Evolutionary conservation across 2,888 invertebrate species (phyloP), one percentile per base, ranked within the genome.

Genomic region (Dexiosoma caninum): DNA sequence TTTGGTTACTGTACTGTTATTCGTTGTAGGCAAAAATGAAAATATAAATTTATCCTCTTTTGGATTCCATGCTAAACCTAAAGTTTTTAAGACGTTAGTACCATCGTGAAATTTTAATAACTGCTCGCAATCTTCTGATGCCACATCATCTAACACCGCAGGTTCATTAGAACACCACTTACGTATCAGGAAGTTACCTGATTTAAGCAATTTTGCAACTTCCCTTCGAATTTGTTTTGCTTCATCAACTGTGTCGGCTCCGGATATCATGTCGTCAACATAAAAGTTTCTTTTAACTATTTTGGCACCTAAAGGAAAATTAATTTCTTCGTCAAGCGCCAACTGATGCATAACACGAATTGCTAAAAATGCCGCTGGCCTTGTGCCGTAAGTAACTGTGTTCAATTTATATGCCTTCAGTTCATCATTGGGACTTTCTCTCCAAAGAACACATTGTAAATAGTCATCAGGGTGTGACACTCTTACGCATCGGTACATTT

Each of bases 241-340:
- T 40, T 82, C 57, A 23, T 69, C 37, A 9, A 55, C 59, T 19
- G 81, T 51, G 12, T 70, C 42, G 19, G 49, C 62, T n/a, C 71
- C 78, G 1, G 82, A 66, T 6, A 67, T 75, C 14, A 82, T n/a
- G 30, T 82, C 78, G 16, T 78, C 71, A 14, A 82, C 78, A 27
- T 78, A 71, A 49, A 81, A 78, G 37, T 82, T 75, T 9, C 75
- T 40, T 9, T 16, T 42, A 6, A 42, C 16, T 2, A 42, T 42
- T 42, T 42, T 42, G 14, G 42, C 42, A 14, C 7, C 77, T 1
- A 74, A 10, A 1, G 59, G 74, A 42, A 60, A 77, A 4, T 23
- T 14, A 1, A n/a, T 10, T 19, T 53, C 30, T 35, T 72, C 75
- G n/a, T 66, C 75, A 9, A 23, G 19, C 10, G 80, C 46, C n/a